Base-by-base conservation (phyloP, 35 echinoderm and acorn worm genomes). In the Hemicentrotus pulcherrimus region DNA sequence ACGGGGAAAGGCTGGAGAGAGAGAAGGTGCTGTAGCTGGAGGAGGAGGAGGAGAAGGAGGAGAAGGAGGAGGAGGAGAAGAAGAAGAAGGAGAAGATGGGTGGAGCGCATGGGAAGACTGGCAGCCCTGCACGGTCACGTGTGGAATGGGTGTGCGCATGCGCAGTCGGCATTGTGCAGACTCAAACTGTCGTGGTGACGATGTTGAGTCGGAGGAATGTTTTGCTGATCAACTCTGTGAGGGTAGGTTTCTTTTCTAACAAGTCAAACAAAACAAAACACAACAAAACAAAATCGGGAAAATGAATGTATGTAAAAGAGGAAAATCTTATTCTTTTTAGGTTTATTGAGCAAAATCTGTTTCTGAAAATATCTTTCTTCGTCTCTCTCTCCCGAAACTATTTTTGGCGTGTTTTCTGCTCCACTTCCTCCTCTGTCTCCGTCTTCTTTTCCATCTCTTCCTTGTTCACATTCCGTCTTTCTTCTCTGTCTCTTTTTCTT, bases 31-130 rank as follows among this genome's bases (percentile, higher is more conserved):
- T 31, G 87, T 5, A 13, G 45, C 28, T 86, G 16, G 0, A 41
- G 32, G 32, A 35, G 12, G 28, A 13, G 28, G 6, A 31, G 32
- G 12, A 45, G 12, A 13, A 90, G 32, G 12, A 90, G 32, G 46
- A 7, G 88, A 5, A 33, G 46, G 0, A 33, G 5, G 86, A 86
- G 32, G 22, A 31, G 86, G 28, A 4, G 32, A 41, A 18, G 32
- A 2, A 14, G 31, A 30, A 47, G 91, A 33, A 86, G 55, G 4
- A 85, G 41, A 30, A 18, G 41, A 88, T 32, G 91, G 78, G 13
- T 97, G 96, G 96, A 61, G 91, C 33, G 2, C 60, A 46, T 97
- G 96, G 96, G 88, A 41, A n/a, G n/a, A 24, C 46, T 97, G 96
- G 96, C 30, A 95, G 31, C 45, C 31, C 41, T 97, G 96, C 61